Evolutionary conservation across 1,140 invertebrate species (phyloP).

Genomic region (Lamellibrachia luymesi): DNA sequence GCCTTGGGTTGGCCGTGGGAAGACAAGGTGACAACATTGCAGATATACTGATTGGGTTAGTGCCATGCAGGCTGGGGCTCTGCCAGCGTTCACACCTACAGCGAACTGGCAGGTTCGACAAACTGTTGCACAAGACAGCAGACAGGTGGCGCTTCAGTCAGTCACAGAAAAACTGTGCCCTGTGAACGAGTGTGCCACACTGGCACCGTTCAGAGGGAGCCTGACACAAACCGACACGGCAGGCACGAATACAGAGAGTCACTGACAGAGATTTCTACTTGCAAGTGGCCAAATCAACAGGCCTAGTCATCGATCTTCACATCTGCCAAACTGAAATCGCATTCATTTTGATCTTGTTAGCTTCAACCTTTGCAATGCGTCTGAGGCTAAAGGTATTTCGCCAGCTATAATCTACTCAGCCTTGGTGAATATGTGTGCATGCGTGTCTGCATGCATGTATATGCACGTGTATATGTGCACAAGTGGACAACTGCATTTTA

Average conservation of each 20-base stretch:
- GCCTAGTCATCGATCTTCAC: not conserved
- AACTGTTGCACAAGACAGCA: not conserved
- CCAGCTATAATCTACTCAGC: not conserved
- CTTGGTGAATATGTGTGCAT: not conserved
- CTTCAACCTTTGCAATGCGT: not conserved
- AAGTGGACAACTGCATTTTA: no score
- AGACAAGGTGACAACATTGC: not conserved
- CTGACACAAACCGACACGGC: not conserved
- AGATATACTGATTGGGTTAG: not conserved
- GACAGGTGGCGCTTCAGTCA: not conserved
- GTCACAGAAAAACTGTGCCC: not conserved
- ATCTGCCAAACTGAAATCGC: not conserved
- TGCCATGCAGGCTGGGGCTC: not conserved
- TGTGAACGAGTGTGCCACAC: not conserved
- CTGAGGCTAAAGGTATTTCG: not conserved
- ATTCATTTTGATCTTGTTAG: constrained; percentile 5
- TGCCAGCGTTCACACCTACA: not conserved
- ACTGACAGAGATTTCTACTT: constrained; percentile 3
- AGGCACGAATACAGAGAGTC: not conserved
- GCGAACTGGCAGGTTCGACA: not conserved
- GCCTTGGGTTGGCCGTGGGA: not conserved
- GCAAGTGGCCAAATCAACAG: constrained; percentile 3
- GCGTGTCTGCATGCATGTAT: not conserved
- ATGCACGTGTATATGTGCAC: not conserved
- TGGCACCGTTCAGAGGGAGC: not conserved